Evolutionary conservation across 2,113 vertebrate species (phyloP), one percentile per base, ranked within the genome.

Genomic region (Steatornis caripensis): DNA sequence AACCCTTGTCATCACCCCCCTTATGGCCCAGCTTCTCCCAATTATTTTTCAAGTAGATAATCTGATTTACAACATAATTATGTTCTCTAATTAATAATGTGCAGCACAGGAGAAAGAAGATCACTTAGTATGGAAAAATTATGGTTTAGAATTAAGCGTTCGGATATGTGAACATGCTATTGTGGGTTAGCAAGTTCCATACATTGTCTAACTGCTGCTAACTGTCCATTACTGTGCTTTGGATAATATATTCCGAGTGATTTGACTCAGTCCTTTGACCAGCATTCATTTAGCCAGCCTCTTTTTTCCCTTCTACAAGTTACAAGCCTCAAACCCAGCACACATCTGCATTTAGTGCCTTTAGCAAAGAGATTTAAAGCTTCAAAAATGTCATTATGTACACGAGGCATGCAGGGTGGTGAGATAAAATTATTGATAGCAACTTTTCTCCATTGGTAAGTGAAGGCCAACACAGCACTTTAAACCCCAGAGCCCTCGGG

Each of bases 371-470:
- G 89, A 94, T 84, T 92, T 87, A 89, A 89, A 89, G 20, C 86
- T 76, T 95, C 32, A 81, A 49, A 92, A 94, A 89, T 95, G 83
- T 91, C 60, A 87, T 93, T 89, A 89, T 71, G 51, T 64, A 80
- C 84, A 96, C 95, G 87, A 97, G 77, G 58, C 36, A 5, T 78
- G 84, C 93, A 81, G 93, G 93, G 84, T 89, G 46, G 34, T 57
- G 72, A 87, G 89, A 92, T 91, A 87, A 92, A 95, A 93, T 95
- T 93, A 92, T 89, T 95, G 93, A 68, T 87, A 84, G 80, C 80
- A 95, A 94, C 86, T 75, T 95, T 92, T 95, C 80, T 92, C 69
- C 30, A 20, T 74, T 78, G 68, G 91, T 77, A 85, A 87, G 76
- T 20, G 5, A 91, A 94, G 55, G 69, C 84, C 89, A 91, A 5